phyloP scores from a whole-genome alignment of 1,140 invertebrate species.

The Trachelipus rathkii region DNA sequence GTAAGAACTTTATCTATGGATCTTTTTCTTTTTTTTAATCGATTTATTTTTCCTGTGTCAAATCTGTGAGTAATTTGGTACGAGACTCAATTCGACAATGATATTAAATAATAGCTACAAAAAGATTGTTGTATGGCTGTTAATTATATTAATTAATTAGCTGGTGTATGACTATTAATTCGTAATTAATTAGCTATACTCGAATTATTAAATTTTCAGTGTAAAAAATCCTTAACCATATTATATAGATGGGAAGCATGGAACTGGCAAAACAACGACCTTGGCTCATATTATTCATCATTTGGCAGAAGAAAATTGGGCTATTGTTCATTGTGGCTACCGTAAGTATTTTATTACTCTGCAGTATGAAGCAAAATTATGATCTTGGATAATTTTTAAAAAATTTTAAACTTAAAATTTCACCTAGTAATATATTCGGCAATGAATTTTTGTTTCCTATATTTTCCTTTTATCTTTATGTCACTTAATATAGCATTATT shows the following conservation, averaged over 20 bases:
- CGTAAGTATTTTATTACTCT: not conserved
- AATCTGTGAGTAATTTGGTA: no score
- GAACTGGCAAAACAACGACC: not conserved
- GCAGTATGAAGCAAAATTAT: not conserved
- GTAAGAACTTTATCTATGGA: no score
- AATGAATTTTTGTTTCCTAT: not conserved
- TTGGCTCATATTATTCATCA: not conserved
- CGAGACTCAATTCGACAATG: no score
- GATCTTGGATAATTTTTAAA: not conserved
- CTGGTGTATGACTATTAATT: no score
- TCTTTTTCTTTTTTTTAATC: no score
- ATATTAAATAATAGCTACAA: no score
- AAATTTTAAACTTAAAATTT: not conserved
- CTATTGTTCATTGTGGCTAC: not conserved
- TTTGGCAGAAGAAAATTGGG: not conserved
- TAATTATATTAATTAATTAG: no score
- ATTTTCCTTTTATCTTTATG: not conserved
- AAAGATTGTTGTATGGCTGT: no score
- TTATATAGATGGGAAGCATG: not conserved
- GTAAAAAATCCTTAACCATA: not conserved
- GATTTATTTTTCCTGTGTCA: no score
- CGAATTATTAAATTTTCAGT: not conserved
- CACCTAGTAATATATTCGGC: not conserved
- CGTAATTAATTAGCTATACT: no score
- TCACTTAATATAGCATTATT: not conserved